Percentiles rank a stretch among this genome's conserved stretches.
phyloP scores from a whole-genome alignment of 2,888 invertebrate species.

The Lasioglossum vierecki region DNA sequence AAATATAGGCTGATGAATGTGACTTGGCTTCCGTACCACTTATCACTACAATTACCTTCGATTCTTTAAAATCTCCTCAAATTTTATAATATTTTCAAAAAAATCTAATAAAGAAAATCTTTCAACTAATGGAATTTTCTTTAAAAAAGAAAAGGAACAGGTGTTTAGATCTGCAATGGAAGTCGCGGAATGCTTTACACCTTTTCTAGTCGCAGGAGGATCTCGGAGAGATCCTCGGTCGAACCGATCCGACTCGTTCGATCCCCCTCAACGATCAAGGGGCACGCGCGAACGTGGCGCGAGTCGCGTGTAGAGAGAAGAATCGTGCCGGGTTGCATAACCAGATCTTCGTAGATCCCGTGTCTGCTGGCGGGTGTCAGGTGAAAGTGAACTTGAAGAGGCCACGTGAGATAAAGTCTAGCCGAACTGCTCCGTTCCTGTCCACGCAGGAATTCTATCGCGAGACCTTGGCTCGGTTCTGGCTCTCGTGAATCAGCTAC shows the following conservation, averaged over 20 bases:
- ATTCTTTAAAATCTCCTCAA: too few species aligned
- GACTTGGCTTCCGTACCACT: not conserved
- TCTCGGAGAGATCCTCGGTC: not conserved
- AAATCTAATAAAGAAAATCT: too few species aligned
- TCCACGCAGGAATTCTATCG: constrained; percentile 5
- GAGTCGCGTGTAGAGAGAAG: constrained; percentile 1
- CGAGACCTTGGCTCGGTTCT: constrained; percentile 9
- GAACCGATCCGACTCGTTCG: not conserved
- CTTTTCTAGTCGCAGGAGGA: not conserved
- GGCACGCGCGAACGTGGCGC: not conserved
- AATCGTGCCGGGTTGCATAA: not conserved
- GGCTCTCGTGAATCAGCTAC: not conserved
- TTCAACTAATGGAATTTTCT: too few species aligned
- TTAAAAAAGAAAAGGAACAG: not conserved
- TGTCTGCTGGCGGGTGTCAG: not conserved
- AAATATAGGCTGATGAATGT: too few species aligned
- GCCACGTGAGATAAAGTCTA: not conserved
- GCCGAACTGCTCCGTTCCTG: constrained; percentile 10
- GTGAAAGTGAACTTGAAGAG: constrained; percentile 41
- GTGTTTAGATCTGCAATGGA: not conserved
- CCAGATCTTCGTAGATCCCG: not conserved
- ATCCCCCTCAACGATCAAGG: not conserved
- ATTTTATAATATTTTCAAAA: too few species aligned
- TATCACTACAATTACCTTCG: too few species aligned
- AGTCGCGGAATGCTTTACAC: not conserved